Conservation (phyloP, 2,888 invertebrate genomes). For the Pinctada fucata region DNA sequence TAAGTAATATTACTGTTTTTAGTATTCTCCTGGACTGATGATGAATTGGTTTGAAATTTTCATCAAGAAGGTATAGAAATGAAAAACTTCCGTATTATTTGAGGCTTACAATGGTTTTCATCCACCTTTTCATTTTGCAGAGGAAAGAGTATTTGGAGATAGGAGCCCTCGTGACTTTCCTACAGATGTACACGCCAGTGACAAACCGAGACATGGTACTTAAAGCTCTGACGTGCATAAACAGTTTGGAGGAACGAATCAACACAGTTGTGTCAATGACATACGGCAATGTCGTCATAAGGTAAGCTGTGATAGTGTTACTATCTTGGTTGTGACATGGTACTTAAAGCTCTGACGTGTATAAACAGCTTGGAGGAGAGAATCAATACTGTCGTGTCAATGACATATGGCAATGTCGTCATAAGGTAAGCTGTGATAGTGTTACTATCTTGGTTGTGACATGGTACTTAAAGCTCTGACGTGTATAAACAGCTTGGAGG, state of each 20-base stretch:
- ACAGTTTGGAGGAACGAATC: conserved; percentile 44
- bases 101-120: too few relatives aligned
- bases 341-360: conserved; percentile 44
- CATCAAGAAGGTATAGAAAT: too few relatives aligned
- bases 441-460: too few relatives aligned
- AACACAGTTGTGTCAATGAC: conserved; percentile 55
- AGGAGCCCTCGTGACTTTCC: conserved; percentile 57
- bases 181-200: conserved; percentile 50
- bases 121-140: conserved; percentile 31
- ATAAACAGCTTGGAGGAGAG: conserved; percentile 44
- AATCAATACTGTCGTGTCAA: conserved; percentile 53
- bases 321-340: conserved; percentile 4
- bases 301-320: conserved; percentile 33
- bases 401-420: conserved; percentile 53
- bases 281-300: conserved; percentile 51
- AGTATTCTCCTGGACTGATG: too few relatives aligned
- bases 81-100: too few relatives aligned
- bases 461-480: conserved; percentile 44
- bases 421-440: conserved; percentile 57
- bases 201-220: conserved; percentile 37
- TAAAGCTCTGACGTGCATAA: conserved; percentile 46
- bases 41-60: too few relatives aligned
- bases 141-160: conserved; percentile 40
- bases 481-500: conserved; percentile 44
- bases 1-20: too few relatives aligned